Conservation (phyloP, 2,888 invertebrate species). For the Leptodirus hochenwartii region DNA sequence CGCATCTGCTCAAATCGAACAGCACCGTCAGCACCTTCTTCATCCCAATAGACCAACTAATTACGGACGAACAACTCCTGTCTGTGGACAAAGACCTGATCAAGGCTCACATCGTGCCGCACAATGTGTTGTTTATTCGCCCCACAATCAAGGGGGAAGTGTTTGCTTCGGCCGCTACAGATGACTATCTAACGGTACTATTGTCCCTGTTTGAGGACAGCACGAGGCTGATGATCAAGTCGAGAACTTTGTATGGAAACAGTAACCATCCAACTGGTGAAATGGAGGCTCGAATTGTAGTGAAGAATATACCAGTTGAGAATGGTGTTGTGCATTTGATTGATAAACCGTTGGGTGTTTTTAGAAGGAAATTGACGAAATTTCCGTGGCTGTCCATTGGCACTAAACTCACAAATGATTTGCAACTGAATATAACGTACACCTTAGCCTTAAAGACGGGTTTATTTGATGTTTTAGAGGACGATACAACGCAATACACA, state of each 20-base stretch:
- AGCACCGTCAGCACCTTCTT: conserved; percentile 69
- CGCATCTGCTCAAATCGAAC: conserved; percentile 49
- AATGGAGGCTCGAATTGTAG: conserved; percentile 65
- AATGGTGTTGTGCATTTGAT: conserved; percentile 89
- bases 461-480: conserved; percentile 56
- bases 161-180: conserved; percentile 60
- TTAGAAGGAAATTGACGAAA: conserved; percentile 63
- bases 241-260: conserved; percentile 61
- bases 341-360: conserved; percentile 70
- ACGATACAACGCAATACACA: conserved; percentile 52
- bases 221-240: conserved; percentile 29
- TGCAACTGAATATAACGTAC: conserved; percentile 63
- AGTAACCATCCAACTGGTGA: conserved; percentile 58
- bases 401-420: conserved; percentile 66
- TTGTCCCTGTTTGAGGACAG: conserved; percentile 52
- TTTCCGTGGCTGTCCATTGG: conserved; percentile 71
- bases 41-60: conserved; percentile 75
- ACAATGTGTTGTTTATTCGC: conserved; percentile 68
- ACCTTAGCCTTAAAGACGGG: conserved; percentile 49
- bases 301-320: conserved; percentile 73
- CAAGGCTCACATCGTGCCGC: conserved; percentile 72
- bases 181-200: conserved; percentile 63
- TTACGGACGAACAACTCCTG: conserved; percentile 29
- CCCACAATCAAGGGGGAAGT: conserved; percentile 52
- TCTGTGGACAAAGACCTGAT: conserved; percentile 64